Percentiles rank a stretch among this genome's conserved stretches.
Conservation (phyloP, 2,113 vertebrate genomes). For the Brachypodius melanocephalos region DNA sequence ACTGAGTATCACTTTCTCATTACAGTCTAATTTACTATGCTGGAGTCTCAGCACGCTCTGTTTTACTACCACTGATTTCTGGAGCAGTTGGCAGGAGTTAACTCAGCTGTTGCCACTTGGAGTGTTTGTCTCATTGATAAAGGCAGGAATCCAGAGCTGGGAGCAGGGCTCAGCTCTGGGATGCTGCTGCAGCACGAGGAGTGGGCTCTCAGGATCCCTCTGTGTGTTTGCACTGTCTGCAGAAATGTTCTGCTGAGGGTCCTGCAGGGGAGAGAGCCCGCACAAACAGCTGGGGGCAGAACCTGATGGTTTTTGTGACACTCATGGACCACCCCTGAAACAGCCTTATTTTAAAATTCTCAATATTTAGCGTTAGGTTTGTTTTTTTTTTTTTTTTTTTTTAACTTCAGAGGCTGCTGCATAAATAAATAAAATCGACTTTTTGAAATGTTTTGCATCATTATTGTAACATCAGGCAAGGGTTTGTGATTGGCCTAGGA, state of each 20-base stretch:
- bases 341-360: neutral
- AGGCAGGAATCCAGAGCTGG: neutral
- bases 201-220: neutral
- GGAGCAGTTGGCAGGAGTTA: constrained; percentile 18
- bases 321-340: neutral
- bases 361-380: neutral
- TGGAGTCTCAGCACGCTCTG: neutral
- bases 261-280: neutral
- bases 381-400: neutral
- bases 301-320: neutral
- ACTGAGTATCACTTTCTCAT: constrained; percentile 20
- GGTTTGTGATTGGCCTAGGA: neutral
- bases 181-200: neutral
- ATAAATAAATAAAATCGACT: neutral
- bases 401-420: neutral
- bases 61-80: neutral
- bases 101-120: neutral
- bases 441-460: neutral
- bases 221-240: neutral
- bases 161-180: neutral
- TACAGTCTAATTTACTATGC: constrained; percentile 20
- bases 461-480: neutral
- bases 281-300: neutral
- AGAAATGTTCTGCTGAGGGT: neutral
- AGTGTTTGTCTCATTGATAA: neutral